These are phyloP conservation scores for Tetramorium simillimum DNA, from an alignment of 1,140 invertebrate species.

Conservation along the genomic window DNA sequence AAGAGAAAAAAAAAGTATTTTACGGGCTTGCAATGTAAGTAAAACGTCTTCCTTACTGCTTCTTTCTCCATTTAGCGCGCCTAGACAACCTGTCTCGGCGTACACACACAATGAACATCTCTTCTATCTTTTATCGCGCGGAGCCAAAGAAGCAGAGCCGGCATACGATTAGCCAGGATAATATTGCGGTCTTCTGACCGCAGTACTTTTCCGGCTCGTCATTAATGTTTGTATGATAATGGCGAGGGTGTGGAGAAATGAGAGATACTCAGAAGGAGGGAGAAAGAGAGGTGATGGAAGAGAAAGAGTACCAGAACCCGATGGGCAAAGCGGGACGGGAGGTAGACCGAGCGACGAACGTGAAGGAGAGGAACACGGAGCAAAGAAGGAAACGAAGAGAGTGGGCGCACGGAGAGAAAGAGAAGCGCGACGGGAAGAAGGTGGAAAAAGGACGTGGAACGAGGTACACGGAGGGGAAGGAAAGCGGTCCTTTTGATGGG, in stretches of 20 bases:
- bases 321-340: slow-evolving; percentile 45
- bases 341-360: slow-evolving; percentile 22
- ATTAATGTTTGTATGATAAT: slow-evolving; percentile 85
- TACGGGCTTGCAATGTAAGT: slow-evolving; percentile 24
- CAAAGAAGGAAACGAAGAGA: slow-evolving; percentile 40
- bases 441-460: slow-evolving; percentile 50
- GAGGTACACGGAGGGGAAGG: slow-evolving; percentile 57
- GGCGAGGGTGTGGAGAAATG: slow-evolving; percentile 83
- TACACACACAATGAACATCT: slow-evolving; percentile 46
- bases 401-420: slow-evolving; percentile 49
- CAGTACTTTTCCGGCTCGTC: slow-evolving; percentile 83
- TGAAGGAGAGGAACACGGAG: slow-evolving; percentile 41
- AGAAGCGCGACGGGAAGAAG: slow-evolving; percentile 53
- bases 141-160: slow-evolving; percentile 60
- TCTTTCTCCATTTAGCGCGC: slow-evolving; percentile 23
- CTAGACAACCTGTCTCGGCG: slow-evolving; percentile 42
- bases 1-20: background rate
- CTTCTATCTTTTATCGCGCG: slow-evolving; percentile 56
- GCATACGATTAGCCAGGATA: slow-evolving; percentile 80
- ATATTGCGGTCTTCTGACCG: slow-evolving; percentile 77
- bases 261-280: slow-evolving; percentile 57
- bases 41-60: slow-evolving; percentile 38
- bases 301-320: slow-evolving; percentile 10
- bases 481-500: slow-evolving; percentile 83
- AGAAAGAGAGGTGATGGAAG: background rate